Evolutionary conservation across 2,113 vertebrate genomes (phyloP).

Genomic region (Gambusia affinis): DNA sequence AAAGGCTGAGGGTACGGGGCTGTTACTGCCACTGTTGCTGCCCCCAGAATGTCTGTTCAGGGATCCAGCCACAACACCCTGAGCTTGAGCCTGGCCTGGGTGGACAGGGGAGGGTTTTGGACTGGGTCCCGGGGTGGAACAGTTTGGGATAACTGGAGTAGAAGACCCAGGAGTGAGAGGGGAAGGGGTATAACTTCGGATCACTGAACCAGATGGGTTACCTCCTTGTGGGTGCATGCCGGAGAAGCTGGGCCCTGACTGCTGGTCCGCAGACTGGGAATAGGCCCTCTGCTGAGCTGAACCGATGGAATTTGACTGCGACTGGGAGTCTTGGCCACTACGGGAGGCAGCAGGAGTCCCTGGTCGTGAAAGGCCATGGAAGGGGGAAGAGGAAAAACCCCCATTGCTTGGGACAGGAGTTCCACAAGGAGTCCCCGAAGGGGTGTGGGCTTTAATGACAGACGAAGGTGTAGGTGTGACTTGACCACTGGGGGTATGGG

Average conservation of each 20-base stretch:
- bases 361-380: slow-evolving; percentile 81
- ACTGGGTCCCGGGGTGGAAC: slow-evolving; percentile 73
- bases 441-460: slow-evolving; percentile 82
- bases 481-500: slow-evolving; percentile 72
- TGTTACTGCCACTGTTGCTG: slow-evolving; percentile 76
- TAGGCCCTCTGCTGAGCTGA: slow-evolving; percentile 85
- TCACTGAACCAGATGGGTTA: slow-evolving; percentile 82
- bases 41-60: slow-evolving; percentile 75
- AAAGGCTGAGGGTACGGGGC: slow-evolving; percentile 91
- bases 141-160: slow-evolving; percentile 75
- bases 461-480: slow-evolving; percentile 75
- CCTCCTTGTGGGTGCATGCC: slow-evolving; percentile 82
- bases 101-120: slow-evolving; percentile 71
- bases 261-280: slow-evolving; percentile 81
- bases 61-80: slow-evolving; percentile 62
- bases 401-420: slow-evolving; percentile 75
- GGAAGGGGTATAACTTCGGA: slow-evolving; percentile 86
- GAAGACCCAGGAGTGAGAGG: slow-evolving; percentile 79
- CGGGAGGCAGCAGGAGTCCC: slow-evolving; percentile 76
- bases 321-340: slow-evolving; percentile 67
- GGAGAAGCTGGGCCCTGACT: slow-evolving; percentile 63
- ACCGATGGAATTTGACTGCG: slow-evolving; percentile 78
- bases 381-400: slow-evolving; percentile 81
- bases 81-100: slow-evolving; percentile 41
- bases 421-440: slow-evolving; percentile 80